Conservation (phyloP, 2,797 vertebrate genomes). For the Ptychobarbus kaznakovi region DNA sequence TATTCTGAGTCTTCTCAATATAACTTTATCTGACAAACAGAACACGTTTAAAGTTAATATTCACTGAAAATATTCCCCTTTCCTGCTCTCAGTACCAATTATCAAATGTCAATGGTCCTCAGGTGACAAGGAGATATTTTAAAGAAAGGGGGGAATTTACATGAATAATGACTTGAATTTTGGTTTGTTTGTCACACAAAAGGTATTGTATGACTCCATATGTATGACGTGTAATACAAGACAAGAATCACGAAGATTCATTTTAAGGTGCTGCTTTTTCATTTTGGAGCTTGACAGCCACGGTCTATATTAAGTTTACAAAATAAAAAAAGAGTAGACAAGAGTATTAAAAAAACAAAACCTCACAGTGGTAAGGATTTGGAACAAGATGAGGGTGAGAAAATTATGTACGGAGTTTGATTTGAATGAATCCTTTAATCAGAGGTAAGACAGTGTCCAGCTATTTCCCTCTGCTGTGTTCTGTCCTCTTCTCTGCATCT, state of each 20-base stretch:
- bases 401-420: not conserved
- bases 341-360: not conserved
- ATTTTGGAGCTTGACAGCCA: not conserved
- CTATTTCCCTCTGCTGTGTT: not conserved
- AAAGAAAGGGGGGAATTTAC: not conserved
- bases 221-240: not conserved
- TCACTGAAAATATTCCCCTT: not conserved
- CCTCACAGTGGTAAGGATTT: not conserved
- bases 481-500: constrained; percentile 48
- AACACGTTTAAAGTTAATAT: not conserved
- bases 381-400: not conserved
- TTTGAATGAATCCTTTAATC: not conserved
- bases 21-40: not conserved
- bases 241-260: no score
- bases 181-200: not conserved
- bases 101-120: not conserved
- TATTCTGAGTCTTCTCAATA: not conserved
- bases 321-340: not conserved
- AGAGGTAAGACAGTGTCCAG: not conserved
- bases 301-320: not conserved
- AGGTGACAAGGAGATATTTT: not conserved
- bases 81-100: not conserved
- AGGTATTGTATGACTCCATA: not conserved
- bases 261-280: no score
- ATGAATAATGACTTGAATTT: not conserved